Evolutionary conservation across 1,140 invertebrate genomes (phyloP).

Genomic region (Daktulosphaira vitifoliae): DNA sequence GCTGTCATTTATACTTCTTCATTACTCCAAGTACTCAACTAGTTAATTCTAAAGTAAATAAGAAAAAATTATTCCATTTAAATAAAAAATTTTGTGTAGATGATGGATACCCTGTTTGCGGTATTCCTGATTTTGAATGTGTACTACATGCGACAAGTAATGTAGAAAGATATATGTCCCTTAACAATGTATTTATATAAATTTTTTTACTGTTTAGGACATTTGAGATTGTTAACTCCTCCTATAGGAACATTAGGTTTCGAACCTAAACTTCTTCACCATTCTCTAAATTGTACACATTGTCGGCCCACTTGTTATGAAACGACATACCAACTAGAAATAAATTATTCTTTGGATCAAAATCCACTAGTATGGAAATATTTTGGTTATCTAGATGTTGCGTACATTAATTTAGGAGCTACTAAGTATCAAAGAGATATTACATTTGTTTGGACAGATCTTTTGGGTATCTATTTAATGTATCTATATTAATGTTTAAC

Average conservation of each 20-base stretch:
- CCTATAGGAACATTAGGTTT: slow-evolving; percentile 35
- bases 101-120: slow-evolving; percentile 34
- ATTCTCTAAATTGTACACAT: slow-evolving; percentile 36
- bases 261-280: slow-evolving; percentile 16
- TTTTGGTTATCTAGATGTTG: slow-evolving; percentile 37
- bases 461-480: slow-evolving; percentile 38
- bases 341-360: slow-evolving; percentile 28
- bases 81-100: slow-evolving; percentile 24
- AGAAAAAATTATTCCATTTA: no score
- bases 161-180: background rate
- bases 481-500: no score
- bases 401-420: slow-evolving; percentile 36
- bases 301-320: slow-evolving; percentile 38
- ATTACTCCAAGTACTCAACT: slow-evolving; percentile 4
- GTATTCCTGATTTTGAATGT: slow-evolving; percentile 34
- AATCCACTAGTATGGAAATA: background rate
- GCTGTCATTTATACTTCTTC: slow-evolving; percentile 37
- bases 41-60: no score
- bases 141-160: slow-evolving; percentile 33
- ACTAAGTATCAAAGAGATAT: slow-evolving; percentile 38
- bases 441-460: slow-evolving; percentile 36
- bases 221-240: slow-evolving; percentile 34
- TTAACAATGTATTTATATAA: no score
- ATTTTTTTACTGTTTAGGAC: slow-evolving; percentile 12
- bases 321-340: slow-evolving; percentile 36